Base-by-base conservation (phyloP, 2,797 vertebrate genomes). In the Heliangelus exortis region DNA sequence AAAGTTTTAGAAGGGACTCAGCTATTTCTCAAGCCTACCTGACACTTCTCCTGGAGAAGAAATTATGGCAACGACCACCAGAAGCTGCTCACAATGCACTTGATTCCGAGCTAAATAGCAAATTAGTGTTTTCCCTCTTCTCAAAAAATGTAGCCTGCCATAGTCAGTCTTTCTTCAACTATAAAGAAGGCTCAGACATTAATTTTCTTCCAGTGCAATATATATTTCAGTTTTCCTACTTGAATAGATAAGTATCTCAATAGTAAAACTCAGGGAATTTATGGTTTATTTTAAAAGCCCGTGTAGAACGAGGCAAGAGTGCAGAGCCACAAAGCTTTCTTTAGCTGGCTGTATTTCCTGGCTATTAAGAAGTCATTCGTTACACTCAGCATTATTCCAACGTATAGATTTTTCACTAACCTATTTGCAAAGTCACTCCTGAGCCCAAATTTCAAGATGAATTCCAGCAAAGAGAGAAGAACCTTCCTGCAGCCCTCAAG, bases 261-360 rank as follows among this genome's bases (percentile, higher is more conserved):
- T 12, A 95, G 90, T 91, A 96, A 95, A 96, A 94, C 81, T 74
- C 72, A 2, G n/a, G 68, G 65, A 93, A 95, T 96, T 95, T 89
- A 95, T 90, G 75, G 92, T 77, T 95, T 92, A 79, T 87, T 96
- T 96, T 94, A 94, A 95, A 93, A 95, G 89, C 81, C 81, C 7
- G 0, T 51, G 74, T 77, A 93, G 78, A 81, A 61, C 61, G 89
- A 83, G 78, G 81, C 65, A 85, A 72, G 65, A 93, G 88, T 50
- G 76, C 87, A 83, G 84, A 77, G 57, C 62, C 78, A 69, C 74
- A 61, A 66, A 92, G 75, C 57, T 95, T 94, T 92, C 79, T 92
- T 74, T 87, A 87, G 90, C 73, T 39, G 77, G 86, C 89, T 89
- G 51, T 54, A 95, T 95, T 92, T 94, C 94, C 58, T 57, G 12